Percentiles rank a stretch among this genome's conserved stretches.
phyloP scores from a whole-genome alignment of 2,888 invertebrate genomes.

The Mechanitis messenoides region DNA sequence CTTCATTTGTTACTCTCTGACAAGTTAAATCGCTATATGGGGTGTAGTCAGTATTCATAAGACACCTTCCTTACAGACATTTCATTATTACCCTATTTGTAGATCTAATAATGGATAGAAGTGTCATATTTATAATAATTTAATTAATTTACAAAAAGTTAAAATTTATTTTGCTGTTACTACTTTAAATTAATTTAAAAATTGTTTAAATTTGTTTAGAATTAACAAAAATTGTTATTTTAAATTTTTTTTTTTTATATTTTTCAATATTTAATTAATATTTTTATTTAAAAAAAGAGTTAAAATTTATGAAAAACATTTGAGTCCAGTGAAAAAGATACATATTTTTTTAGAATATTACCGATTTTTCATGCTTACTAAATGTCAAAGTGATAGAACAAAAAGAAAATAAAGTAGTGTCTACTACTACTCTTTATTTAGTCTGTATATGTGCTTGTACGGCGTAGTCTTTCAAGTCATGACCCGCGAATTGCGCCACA shows the following conservation, averaged over 20 bases:
- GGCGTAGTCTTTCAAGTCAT: constrained; percentile 33
- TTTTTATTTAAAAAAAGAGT: no score
- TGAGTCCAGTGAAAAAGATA: no score
- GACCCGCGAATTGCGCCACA: constrained; percentile 46
- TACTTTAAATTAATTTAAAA: no score
- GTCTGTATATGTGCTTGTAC: constrained; percentile 27
- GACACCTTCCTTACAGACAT: constrained; percentile 57
- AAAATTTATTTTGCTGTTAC: no score
- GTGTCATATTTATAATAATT: neutral
- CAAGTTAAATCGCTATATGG: constrained; percentile 63
- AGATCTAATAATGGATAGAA: constrained; percentile 34
- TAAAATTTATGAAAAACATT: no score
- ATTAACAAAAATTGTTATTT: no score
- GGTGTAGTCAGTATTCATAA: constrained; percentile 67
- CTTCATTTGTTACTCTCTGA: constrained; percentile 61
- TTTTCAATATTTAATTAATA: no score
- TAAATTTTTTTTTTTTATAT: no score
- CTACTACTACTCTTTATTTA: constrained; percentile 28
- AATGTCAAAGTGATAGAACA: neutral
- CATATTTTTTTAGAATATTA: no score
- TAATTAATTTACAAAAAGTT: no score
- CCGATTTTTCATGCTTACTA: no score
- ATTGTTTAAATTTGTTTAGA: no score
- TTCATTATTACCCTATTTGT: constrained; percentile 50
- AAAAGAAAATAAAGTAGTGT: constrained; percentile 18